Evolutionary conservation across 2,113 vertebrate genomes (phyloP), one percentile per base, ranked within the genome.

Genomic region (Perccottus glenii): DNA sequence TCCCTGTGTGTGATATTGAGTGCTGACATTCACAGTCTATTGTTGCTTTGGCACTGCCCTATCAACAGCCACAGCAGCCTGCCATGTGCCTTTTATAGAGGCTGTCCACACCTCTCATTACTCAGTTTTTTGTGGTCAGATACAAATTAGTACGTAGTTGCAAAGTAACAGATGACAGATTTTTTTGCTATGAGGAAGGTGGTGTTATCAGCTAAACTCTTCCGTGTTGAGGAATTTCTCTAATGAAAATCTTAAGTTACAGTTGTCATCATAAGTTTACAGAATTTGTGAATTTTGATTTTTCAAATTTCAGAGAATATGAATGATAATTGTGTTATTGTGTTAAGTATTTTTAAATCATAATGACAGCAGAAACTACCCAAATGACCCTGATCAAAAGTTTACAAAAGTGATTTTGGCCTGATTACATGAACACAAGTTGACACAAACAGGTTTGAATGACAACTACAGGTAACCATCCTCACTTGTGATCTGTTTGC

Each of bases 21-120:
- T 8, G 16, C 50, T 70, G 73, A 80, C 72, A 55, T 73, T 62
- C 43, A 11, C 49, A 68, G 48, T 70, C 63, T 76, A n/a, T 53
- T 50, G 64, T 75, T 71, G 51, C 69, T 65, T 47, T 75, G 72
- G 70, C 72, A 76, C 56, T 2, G 19, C 58, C 70, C 60, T 65
- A 67, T 67, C 43, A 83, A 85, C 85, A 81, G 86, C 73, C 58
- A 63, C 42, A 2, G 44, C 46, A 16, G 64, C 67, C 56, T 78
- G 75, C 72, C 81, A 58, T 19, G 5, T 42, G 56, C 16, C 15
- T 75, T n/a, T 79, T 73, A 84, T 84, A 83, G 73, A 78, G 64
- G 62, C 74, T 61, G 77, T 46, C 60, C 68, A 36, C 73, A 65
- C 38, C 64, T 73, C 65, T 80, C 81, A 15, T 64, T 74, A 81